A percentile compares a stretch with the other conserved stretches of the same genome.
These are phyloP conservation scores for Yponomeuta cagnagella DNA, from an alignment of 2,888 invertebrate genomes.

Conservation along the genomic window DNA sequence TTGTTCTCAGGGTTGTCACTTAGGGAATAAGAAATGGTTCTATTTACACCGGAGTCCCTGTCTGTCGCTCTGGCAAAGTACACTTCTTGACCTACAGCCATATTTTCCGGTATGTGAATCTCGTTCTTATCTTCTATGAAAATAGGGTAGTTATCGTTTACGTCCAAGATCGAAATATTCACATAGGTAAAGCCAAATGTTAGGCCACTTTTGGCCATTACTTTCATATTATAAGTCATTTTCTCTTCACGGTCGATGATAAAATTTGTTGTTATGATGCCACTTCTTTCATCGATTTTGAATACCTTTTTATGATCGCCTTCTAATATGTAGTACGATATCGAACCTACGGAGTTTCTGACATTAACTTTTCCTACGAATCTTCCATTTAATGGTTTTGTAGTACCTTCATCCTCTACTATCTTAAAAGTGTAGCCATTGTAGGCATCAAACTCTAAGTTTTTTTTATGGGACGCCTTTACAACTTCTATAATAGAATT, in stretches of 20 bases:
- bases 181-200: conserved; percentile 87
- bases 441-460: conserved; percentile 84
- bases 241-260: conserved; percentile 90
- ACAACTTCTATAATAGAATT: conserved; percentile 89
- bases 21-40: conserved; percentile 87
- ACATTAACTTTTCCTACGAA: conserved; percentile 87
- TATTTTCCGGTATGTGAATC: conserved; percentile 88
- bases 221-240: conserved; percentile 83
- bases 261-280: conserved; percentile 84
- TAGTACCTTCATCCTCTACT: conserved; percentile 85
- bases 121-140: conserved; percentile 88
- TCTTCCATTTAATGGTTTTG: conserved; percentile 76
- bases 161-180: conserved; percentile 87
- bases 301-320: conserved; percentile 88
- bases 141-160: conserved; percentile 93
- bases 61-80: conserved; percentile 92
- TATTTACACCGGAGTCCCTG: conserved; percentile 91
- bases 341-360: conserved; percentile 75
- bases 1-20: conserved; percentile 86
- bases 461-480: conserved; percentile 81
- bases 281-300: conserved; percentile 85
- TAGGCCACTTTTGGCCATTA: conserved; percentile 86
- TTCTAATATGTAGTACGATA: conserved; percentile 85
- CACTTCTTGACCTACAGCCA: conserved; percentile 95
- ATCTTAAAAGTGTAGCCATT: conserved; percentile 89